Conservation (phyloP, 2,888 invertebrate species). For the Campoplex capitator region DNA sequence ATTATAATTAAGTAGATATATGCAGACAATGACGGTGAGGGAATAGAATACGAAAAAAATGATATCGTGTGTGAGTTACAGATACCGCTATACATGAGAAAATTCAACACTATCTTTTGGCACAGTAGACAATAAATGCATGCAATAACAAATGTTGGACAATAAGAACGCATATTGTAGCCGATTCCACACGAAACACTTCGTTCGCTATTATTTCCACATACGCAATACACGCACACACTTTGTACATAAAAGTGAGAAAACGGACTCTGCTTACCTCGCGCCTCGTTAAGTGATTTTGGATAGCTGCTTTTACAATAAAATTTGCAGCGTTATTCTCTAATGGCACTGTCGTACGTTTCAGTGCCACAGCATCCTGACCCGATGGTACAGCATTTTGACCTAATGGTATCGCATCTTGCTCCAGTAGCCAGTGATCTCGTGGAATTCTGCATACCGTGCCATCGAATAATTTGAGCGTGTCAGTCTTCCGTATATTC, state of each 20-base stretch:
- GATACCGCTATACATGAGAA: no score
- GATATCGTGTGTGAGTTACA: no score
- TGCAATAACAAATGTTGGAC: not conserved
- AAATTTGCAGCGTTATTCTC: not conserved
- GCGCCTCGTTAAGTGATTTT: not conserved
- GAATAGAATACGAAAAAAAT: no score
- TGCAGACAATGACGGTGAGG: no score
- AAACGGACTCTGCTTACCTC: conserved; percentile 7
- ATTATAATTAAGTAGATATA: no score
- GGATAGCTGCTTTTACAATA: not conserved
- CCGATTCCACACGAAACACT: not conserved
- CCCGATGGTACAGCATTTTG: not conserved
- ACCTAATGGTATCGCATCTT: not conserved
- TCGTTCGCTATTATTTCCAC: not conserved
- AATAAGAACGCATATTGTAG: not conserved
- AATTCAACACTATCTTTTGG: no score
- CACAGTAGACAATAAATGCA: no score
- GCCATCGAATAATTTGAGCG: not conserved
- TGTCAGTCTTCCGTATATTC: conserved; percentile 1
- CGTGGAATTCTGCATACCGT: conserved; percentile 9
- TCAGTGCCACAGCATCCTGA: not conserved
- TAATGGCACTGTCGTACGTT: no score
- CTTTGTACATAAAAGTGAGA: not conserved
- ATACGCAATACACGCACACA: not conserved
- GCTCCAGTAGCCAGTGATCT: conserved; percentile 13